Conservation (phyloP, 2,113 vertebrate species). For the Dipodomys ordii region DNA sequence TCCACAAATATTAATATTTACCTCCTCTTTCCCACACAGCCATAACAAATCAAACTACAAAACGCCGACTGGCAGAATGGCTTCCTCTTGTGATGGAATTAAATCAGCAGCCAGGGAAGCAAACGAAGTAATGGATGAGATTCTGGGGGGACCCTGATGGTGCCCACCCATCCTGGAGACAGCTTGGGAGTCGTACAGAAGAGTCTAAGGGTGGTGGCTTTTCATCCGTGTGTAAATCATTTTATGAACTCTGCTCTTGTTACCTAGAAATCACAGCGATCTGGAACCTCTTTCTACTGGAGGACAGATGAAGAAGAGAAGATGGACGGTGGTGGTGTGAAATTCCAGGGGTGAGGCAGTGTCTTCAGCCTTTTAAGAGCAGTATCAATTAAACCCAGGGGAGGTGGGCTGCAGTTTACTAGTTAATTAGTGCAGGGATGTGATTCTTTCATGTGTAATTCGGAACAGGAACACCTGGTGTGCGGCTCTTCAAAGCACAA, state of each 20-base stretch:
- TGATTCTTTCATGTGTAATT: constrained; percentile 93
- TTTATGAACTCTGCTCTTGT: constrained; percentile 78
- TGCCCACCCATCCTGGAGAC: constrained; percentile 75
- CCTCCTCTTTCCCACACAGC: background rate
- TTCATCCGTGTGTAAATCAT: constrained; percentile 57
- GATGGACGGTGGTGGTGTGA: constrained; percentile 71
- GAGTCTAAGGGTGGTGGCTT: constrained; percentile 33
- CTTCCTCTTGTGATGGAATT: background rate
- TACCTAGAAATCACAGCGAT: constrained; percentile 73
- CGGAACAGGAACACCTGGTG: constrained; percentile 92
- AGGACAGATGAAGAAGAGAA: constrained; percentile 81
- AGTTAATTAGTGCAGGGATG: constrained; percentile 92
- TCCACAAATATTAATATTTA: background rate
- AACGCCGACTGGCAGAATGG: background rate
- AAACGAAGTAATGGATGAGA: constrained; percentile 75
- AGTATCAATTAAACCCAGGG: constrained; percentile 89
- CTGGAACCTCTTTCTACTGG: constrained; percentile 78
- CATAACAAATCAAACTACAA: background rate
- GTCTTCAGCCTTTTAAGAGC: constrained; percentile 86
- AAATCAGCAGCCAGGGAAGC: background rate
- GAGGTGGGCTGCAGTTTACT: constrained; percentile 89
- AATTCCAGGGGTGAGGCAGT: constrained; percentile 81
- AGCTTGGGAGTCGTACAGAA: constrained; percentile 48
- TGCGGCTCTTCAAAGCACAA: constrained; percentile 89
- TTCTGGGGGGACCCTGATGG: constrained; percentile 15